Conservation (phyloP, 2,888 invertebrate species). For the Heliconius ismenius region DNA sequence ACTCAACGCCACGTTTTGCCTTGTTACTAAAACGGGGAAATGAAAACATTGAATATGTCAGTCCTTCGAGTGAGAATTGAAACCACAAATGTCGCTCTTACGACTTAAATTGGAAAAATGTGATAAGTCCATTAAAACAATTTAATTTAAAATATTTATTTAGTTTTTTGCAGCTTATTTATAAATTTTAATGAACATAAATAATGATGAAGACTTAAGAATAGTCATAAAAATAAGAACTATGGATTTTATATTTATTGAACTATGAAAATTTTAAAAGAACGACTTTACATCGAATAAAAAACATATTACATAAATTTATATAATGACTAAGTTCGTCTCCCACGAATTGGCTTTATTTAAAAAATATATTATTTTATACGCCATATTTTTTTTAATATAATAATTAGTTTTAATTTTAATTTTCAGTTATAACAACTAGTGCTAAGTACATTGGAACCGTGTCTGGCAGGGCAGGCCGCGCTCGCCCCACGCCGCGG, state of each 20-base stretch:
- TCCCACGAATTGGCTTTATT: neutral
- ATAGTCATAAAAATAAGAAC: neutral
- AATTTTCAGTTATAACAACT: neutral
- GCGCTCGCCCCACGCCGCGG: constrained; percentile 84
- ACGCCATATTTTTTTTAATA: neutral
- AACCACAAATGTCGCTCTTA: no score
- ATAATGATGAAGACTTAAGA: neutral
- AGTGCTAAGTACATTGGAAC: constrained; percentile 68
- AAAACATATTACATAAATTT: neutral
- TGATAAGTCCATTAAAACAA: neutral
- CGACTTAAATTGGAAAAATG: neutral
- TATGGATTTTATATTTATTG: neutral
- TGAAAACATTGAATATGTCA: no score
- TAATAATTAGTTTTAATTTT: neutral
- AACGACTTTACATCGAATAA: neutral
- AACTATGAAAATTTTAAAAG: neutral
- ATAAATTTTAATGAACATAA: neutral
- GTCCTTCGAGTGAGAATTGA: no score
- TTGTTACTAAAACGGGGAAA: no score
- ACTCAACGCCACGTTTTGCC: no score
- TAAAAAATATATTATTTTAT: neutral
- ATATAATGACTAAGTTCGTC: constrained; percentile 4
- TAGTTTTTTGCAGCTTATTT: neutral
- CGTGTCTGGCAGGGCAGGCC: constrained; percentile 82
- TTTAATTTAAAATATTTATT: neutral